phyloP scores from a whole-genome alignment of 2,113 vertebrate species.

The Entomyzon cyanotis region DNA sequence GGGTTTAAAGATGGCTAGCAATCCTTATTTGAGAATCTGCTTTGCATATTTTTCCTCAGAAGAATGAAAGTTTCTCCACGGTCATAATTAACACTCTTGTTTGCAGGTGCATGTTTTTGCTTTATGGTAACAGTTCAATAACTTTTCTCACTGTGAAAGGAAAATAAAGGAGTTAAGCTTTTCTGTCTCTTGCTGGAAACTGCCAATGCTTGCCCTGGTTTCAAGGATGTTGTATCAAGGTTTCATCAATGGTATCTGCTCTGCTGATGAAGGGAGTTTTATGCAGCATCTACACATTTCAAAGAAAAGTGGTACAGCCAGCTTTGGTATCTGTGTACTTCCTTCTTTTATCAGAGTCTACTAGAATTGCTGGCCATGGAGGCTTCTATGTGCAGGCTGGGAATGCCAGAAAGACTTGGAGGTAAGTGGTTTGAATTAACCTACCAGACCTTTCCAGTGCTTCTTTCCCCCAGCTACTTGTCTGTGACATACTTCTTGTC shows the following conservation, averaged over 20 bases:
- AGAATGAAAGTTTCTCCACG: not conserved
- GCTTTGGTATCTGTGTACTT: not conserved
- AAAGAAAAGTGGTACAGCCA: not conserved
- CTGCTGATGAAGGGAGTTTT: not conserved
- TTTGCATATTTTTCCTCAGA: constrained; percentile 1
- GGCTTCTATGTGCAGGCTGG: not conserved
- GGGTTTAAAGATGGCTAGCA: not conserved
- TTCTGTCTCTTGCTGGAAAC: not conserved
- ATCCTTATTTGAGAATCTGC: not conserved
- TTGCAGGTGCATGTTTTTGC: not conserved
- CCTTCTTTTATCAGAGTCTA: not conserved
- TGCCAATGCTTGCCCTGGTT: not conserved
- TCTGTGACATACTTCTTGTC: fast-evolving
- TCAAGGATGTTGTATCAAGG: not conserved
- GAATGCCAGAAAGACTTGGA: not conserved
- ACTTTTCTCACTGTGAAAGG: not conserved
- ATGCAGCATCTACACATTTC: not conserved
- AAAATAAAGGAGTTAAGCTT: not conserved
- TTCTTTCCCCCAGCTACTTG: not conserved
- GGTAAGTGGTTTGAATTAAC: not conserved
- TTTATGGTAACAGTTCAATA: not conserved
- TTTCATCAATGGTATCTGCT: not conserved
- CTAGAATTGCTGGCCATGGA: not conserved
- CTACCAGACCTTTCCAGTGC: not conserved
- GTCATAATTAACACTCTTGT: not conserved